Percentiles rank a stretch among this genome's conserved stretches.
Conservation (phyloP, 2,113 vertebrate genomes). For the Rhineura floridana region DNA sequence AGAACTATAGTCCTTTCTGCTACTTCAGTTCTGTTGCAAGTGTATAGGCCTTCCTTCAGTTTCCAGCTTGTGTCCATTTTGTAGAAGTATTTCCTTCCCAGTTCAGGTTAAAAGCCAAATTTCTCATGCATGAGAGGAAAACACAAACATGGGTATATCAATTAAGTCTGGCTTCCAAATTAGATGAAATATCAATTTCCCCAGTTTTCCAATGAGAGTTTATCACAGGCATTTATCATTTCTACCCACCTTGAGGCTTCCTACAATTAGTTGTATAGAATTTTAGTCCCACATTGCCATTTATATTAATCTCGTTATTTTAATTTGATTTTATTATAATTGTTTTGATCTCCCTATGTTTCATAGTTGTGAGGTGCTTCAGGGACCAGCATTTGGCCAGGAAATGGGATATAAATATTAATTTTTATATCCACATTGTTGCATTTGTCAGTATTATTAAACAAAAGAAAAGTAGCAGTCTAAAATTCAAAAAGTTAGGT, state of each 20-base stretch:
- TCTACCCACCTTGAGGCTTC: background rate
- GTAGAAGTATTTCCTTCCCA: conserved; percentile 20
- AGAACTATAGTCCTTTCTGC: background rate
- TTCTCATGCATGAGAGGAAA: conserved; percentile 25
- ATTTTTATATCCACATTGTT: background rate
- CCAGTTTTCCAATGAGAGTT: background rate
- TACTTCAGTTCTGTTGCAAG: background rate
- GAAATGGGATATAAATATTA: background rate
- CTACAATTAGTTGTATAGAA: background rate
- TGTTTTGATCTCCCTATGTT: background rate
- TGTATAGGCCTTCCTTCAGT: background rate
- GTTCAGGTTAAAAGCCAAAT: background rate
- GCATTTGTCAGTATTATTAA: background rate
- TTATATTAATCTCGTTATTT: background rate
- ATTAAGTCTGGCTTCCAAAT: conserved; percentile 7
- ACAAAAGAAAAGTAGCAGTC: background rate
- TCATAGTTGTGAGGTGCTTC: background rate
- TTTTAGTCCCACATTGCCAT: background rate
- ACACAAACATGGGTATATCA: background rate
- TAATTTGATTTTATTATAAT: background rate
- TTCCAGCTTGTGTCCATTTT: conserved; percentile 22
- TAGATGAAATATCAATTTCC: background rate
- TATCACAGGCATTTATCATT: rapidly evolving
- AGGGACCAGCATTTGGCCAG: background rate
- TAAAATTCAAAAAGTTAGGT: background rate